Percentiles rank a stretch among this genome's conserved stretches.
Conservation (phyloP, 2,113 vertebrate genomes). For the Ancistrus triradiatus region DNA sequence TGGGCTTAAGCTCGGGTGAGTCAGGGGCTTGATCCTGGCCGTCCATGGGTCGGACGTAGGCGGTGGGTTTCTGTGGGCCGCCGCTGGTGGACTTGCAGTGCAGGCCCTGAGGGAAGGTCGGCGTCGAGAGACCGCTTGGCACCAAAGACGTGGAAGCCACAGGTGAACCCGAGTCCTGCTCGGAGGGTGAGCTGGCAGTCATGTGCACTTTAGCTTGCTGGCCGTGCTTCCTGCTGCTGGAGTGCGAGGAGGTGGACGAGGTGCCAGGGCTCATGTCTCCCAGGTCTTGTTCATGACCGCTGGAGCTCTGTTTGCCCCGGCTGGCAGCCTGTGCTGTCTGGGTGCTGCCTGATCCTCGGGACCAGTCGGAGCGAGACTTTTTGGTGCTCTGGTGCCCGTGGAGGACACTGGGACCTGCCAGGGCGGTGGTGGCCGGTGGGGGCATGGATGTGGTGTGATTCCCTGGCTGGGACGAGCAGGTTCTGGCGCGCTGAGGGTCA, state of each 20-base stretch:
- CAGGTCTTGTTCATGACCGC: constrained; percentile 79
- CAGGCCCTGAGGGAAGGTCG: constrained; percentile 78
- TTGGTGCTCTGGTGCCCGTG: constrained; percentile 73
- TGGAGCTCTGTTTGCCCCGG: constrained; percentile 75
- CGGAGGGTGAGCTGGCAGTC: constrained; percentile 62
- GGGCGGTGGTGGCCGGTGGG: constrained; percentile 61
- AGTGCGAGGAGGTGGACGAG: constrained; percentile 50
- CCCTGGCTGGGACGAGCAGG: constrained; percentile 58
- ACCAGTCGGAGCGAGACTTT: constrained; percentile 84
- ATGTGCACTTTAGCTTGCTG: constrained; percentile 64
- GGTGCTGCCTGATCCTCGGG: constrained; percentile 61
- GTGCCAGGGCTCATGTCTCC: constrained; percentile 80
- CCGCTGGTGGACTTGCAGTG: constrained; percentile 76
- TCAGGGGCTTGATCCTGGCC: constrained; percentile 87
- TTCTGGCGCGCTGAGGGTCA: constrained; percentile 51
- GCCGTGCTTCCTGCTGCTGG: constrained; percentile 50
- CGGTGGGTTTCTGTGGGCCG: constrained; percentile 91
- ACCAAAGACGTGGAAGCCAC: constrained; percentile 55
- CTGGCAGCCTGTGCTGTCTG: constrained; percentile 62
- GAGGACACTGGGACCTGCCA: constrained; percentile 35
- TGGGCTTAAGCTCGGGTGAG: constrained; percentile 84
- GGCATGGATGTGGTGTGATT: constrained; percentile 62
- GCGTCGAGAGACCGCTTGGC: constrained; percentile 69
- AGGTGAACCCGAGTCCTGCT: constrained; percentile 60
- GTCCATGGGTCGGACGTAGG: constrained; percentile 94